Percentiles rank a stretch among this genome's conserved stretches.
Conservation (phyloP, 2,888 invertebrate genomes). For the Caenorhabditis imperialis region DNA sequence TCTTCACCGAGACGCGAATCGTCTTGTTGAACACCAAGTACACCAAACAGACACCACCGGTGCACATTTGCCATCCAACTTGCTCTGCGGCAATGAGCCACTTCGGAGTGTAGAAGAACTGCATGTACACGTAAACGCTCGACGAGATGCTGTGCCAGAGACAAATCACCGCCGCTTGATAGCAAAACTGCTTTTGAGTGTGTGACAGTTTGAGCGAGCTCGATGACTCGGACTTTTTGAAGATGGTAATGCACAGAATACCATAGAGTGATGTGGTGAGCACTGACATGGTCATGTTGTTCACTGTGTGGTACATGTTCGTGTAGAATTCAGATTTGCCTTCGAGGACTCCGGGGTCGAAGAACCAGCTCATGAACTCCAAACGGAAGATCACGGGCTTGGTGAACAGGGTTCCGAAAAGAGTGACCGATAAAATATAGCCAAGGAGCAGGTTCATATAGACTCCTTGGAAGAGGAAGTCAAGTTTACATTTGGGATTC, state of each 20-base stretch:
- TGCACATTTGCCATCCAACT: neutral
- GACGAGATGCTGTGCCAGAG: conserved; percentile 3
- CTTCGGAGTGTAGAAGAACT: neutral
- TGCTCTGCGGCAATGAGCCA: neutral
- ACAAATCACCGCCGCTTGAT: conserved; percentile 1
- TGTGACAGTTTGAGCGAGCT: neutral
- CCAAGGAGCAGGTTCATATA: neutral
- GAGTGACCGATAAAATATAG: no score
- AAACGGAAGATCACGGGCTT: conserved; percentile 20
- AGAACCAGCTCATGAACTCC: conserved; percentile 21
- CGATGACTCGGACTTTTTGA: neutral
- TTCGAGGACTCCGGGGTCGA: conserved; percentile 18
- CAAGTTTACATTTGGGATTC: neutral
- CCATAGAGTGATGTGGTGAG: conserved; percentile 1
- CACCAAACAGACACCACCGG: no score
- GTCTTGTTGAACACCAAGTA: no score
- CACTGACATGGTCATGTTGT: neutral
- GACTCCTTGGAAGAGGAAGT: conserved; percentile 2
- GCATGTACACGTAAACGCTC: conserved; percentile 10
- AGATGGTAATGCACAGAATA: neutral
- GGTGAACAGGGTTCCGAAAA: conserved; percentile 8
- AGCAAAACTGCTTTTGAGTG: neutral
- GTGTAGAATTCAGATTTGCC: neutral
- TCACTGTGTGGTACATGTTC: conserved; percentile 13
- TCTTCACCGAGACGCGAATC: no score